A percentile compares a stretch with the other conserved stretches of the same genome.
Evolutionary conservation across 2,113 vertebrate genomes (phyloP).

Genomic region (Mesoclemmys tuberculata): DNA sequence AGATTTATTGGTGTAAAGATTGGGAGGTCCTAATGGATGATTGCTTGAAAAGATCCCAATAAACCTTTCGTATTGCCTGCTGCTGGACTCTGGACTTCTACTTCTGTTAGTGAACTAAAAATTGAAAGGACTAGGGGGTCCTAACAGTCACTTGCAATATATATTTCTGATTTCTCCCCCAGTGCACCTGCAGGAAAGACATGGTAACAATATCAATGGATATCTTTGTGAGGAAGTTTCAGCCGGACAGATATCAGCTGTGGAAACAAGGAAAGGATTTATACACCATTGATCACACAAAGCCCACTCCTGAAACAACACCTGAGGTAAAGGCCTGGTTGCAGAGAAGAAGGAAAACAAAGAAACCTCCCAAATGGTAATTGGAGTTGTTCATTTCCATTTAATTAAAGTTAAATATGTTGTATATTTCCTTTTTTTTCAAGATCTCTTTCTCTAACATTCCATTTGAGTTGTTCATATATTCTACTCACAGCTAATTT

Average conservation of each 20-base stretch:
- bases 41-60: no score
- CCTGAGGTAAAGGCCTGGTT: constrained; percentile 92
- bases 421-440: neutral
- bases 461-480: neutral
- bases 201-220: constrained; percentile 99
- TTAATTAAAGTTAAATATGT: neutral
- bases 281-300: constrained; percentile 89
- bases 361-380: constrained; percentile 81
- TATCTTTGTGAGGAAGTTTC: constrained; percentile 94
- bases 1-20: no score
- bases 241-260: constrained; percentile 92
- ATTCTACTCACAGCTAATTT: neutral
- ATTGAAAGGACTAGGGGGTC: no score
- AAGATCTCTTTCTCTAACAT: neutral
- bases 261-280: constrained; percentile 97
- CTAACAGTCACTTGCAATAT: neutral
- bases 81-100: no score
- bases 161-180: constrained; percentile 22
- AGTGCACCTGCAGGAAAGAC: constrained; percentile 96
- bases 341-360: constrained; percentile 82
- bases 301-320: constrained; percentile 89
- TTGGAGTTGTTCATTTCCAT: neutral
- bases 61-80: no score
- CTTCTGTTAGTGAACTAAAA: no score
- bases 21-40: no score